phyloP scores from a whole-genome alignment of 2,113 vertebrate genomes.

The Erythrocercus mccallii region DNA sequence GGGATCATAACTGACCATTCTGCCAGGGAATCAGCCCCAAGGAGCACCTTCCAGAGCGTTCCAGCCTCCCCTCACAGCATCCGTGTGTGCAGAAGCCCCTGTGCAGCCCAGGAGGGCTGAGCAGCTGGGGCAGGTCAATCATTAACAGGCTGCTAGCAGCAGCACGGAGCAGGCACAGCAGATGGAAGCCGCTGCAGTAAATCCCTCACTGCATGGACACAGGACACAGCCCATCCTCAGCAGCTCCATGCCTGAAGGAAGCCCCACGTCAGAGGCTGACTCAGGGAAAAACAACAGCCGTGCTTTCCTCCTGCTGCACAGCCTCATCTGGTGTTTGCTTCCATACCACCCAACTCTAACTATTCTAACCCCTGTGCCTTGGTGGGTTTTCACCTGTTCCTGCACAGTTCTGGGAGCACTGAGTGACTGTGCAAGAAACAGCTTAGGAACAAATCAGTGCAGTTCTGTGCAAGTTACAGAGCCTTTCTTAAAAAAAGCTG shows the following conservation, averaged over 20 bases:
- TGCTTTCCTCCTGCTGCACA: background rate
- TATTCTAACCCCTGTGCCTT: background rate
- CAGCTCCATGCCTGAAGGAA: background rate
- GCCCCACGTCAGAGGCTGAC: background rate
- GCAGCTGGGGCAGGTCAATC: background rate
- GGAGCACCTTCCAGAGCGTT: accelerated
- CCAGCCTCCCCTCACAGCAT: background rate
- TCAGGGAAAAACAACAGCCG: background rate
- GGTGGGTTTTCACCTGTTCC: background rate
- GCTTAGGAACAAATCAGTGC: background rate
- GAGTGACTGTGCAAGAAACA: background rate
- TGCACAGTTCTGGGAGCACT: background rate
- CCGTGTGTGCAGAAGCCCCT: background rate
- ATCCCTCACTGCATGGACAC: background rate
- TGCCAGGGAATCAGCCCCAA: too few species aligned
- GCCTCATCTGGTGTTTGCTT: background rate
- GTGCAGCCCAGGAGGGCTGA: background rate
- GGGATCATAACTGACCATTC: background rate
- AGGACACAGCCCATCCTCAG: background rate
- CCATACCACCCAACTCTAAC: background rate
- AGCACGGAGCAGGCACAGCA: background rate
- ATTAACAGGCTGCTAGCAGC: background rate
- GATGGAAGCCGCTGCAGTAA: background rate
- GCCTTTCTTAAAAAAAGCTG: background rate
- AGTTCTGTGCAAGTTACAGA: background rate